Evolutionary conservation across 2,797 vertebrate species (phyloP).

Genomic region (Cyclopterus lumpus): DNA sequence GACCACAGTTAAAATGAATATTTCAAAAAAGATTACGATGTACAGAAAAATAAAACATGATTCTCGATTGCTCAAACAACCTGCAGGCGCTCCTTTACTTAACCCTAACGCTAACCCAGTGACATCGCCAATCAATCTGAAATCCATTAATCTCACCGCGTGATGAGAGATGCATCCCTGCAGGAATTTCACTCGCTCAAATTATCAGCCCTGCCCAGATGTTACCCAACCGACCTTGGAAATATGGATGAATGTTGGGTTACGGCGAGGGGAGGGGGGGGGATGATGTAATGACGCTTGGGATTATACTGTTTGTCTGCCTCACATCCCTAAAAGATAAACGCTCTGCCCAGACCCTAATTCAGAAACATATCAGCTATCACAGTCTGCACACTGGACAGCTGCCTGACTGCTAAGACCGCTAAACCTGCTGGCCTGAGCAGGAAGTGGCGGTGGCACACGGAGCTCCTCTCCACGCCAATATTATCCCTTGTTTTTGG

Average conservation of each 20-base stretch:
- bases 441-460: conserved; percentile 28
- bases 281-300: conserved; percentile 58
- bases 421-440: conserved; percentile 42
- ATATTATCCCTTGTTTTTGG: conserved; percentile 34
- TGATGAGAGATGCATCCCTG: conserved; percentile 22
- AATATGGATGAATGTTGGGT: conserved; percentile 37
- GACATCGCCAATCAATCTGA: conserved; percentile 53
- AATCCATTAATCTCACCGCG: conserved; percentile 51
- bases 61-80: conserved; percentile 9
- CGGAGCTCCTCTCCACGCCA: conserved; percentile 12
- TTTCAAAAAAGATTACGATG: conserved; percentile 12
- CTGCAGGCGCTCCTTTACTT: conserved; percentile 25
- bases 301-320: conserved; percentile 60
- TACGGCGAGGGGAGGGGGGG: background rate
- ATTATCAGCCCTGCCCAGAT: conserved; percentile 53
- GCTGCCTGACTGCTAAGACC: conserved; percentile 36
- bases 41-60: conserved; percentile 29
- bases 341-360: conserved; percentile 17
- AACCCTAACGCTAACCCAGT: conserved; percentile 30
- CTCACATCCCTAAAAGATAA: conserved; percentile 55
- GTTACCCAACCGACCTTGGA: conserved; percentile 65
- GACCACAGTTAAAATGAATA: background rate
- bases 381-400: conserved; percentile 35
- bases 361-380: conserved; percentile 43
- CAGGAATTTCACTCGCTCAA: conserved; percentile 53